Percentiles rank a stretch among this genome's conserved stretches.
Evolutionary conservation across 2,797 vertebrate genomes (phyloP).

Genomic region (Phataginus tricuspis): DNA sequence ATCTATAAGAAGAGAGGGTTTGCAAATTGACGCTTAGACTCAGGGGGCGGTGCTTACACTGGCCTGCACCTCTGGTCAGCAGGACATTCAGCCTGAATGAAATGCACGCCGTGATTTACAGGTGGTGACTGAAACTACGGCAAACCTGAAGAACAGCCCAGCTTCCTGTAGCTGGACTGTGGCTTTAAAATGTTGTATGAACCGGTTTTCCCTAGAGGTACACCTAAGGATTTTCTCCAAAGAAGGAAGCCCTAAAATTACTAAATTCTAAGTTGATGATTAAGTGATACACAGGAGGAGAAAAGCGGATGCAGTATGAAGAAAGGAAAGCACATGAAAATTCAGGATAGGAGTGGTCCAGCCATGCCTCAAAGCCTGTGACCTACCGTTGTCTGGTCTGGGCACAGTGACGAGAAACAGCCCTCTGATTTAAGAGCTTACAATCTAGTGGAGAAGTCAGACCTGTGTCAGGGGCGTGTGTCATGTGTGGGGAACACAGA

Average conservation of each 20-base stretch:
- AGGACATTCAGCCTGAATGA: background rate
- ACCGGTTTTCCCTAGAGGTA: background rate
- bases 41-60: background rate
- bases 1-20: too few relatives aligned
- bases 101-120: background rate
- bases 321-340: background rate
- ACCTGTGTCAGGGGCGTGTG: rapidly evolving
- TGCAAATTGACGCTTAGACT: background rate
- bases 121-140: background rate
- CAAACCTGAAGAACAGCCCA: background rate
- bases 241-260: background rate
- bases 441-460: background rate
- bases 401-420: background rate
- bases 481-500: too few relatives aligned
- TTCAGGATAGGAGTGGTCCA: background rate
- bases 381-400: rapidly evolving
- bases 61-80: background rate
- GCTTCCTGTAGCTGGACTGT: background rate
- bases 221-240: background rate
- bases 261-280: background rate
- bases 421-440: background rate
- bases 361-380: rapidly evolving
- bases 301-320: background rate
- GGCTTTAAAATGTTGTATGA: background rate
- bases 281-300: background rate